These are phyloP conservation scores for Tetramorium alpestre DNA, from an alignment of 1,140 invertebrate species.

Conservation along the genomic window DNA sequence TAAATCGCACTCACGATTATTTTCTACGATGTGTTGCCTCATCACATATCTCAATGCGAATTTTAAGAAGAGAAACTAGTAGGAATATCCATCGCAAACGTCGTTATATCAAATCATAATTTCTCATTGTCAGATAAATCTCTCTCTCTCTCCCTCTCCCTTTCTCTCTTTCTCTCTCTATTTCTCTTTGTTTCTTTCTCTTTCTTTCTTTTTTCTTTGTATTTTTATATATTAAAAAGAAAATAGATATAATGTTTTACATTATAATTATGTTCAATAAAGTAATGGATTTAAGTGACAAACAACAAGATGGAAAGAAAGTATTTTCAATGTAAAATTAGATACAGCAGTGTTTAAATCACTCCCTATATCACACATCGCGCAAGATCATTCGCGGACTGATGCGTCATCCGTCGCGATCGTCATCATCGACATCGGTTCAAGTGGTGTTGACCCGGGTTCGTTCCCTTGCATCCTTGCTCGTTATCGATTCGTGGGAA, in stretches of 20 bases:
- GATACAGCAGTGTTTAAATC: constrained; percentile 56
- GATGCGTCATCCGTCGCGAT: constrained; percentile 77
- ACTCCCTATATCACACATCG: constrained; percentile 58
- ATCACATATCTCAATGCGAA: background rate
- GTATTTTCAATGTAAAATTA: background rate
- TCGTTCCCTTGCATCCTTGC: constrained; percentile 72
- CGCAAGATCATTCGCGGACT: constrained; percentile 76
- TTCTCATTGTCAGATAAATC: background rate
- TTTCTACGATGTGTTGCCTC: constrained; percentile 1
- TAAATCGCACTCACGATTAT: constrained; percentile 65
- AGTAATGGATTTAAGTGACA: background rate
- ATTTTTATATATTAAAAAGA: background rate
- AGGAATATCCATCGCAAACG: background rate
- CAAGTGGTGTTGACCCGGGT: constrained; percentile 80
- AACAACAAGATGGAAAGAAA: background rate
- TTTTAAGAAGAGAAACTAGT: background rate
- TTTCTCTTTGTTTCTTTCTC: background rate
- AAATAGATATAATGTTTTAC: background rate
- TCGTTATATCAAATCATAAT: background rate
- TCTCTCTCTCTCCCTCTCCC: background rate
- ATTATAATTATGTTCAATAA: background rate
- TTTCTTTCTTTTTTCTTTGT: background rate
- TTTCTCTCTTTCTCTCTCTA: background rate
- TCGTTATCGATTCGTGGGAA: constrained; percentile 74
- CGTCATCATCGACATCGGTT: constrained; percentile 79